Evolutionary conservation across 1,140 invertebrate genomes (phyloP).

Genomic region (Drosophila kurseongensis): DNA sequence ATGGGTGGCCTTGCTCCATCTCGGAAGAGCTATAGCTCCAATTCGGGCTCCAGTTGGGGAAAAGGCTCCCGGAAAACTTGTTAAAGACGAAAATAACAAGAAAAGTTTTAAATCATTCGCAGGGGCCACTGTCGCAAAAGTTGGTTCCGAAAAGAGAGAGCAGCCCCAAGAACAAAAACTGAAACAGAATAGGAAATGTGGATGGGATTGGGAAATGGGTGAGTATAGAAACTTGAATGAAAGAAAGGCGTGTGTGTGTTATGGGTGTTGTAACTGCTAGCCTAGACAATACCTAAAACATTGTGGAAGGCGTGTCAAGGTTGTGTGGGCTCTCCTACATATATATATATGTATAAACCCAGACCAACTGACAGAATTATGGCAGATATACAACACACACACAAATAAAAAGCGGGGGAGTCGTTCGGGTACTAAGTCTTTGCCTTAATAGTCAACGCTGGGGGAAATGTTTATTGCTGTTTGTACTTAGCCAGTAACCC

Average conservation of each 20-base stretch:
- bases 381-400: conserved; percentile 15
- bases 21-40: conserved; percentile 5
- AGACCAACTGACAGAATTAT: conserved; percentile 41
- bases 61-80: conserved; percentile 57
- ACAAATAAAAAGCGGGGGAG: conserved; percentile 9
- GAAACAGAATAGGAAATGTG: conserved; percentile 1
- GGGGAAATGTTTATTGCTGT: conserved; percentile 57
- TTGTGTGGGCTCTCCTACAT: conserved; percentile 13
- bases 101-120: conserved; percentile 81
- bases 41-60: background rate
- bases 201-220: background rate
- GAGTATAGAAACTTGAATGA: conserved; percentile 6
- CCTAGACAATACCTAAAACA: conserved; percentile 13
- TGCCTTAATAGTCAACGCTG: conserved; percentile 56
- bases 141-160: conserved; percentile 39
- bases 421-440: conserved; percentile 54
- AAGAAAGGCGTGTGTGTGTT: conserved; percentile 43
- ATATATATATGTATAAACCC: background rate
- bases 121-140: conserved; percentile 61
- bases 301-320: conserved; percentile 43
- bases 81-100: conserved; percentile 81
- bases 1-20: conserved; percentile 45
- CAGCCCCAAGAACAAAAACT: conserved; percentile 14
- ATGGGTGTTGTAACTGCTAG: conserved; percentile 39
- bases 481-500: conserved; percentile 54